These are phyloP conservation scores for Germaria angustata DNA, from an alignment of 2,888 invertebrate genomes.

Conservation along the genomic window DNA sequence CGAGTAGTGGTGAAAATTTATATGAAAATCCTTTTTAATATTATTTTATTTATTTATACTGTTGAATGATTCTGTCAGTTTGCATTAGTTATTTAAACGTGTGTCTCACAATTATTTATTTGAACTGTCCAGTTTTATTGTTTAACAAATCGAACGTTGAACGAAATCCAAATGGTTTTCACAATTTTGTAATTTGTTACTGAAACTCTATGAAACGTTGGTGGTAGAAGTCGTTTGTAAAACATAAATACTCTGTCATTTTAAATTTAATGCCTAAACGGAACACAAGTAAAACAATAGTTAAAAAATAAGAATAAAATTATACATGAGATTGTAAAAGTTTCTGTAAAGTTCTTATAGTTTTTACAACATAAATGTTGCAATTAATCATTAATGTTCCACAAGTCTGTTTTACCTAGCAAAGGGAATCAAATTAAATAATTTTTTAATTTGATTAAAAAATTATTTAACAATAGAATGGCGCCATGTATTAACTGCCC, in stretches of 20 bases:
- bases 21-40: conserved; percentile 6
- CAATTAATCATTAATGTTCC: conserved; percentile 13
- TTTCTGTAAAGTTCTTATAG: conserved; percentile 7
- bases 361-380: conserved; percentile 39
- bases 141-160: conserved; percentile 31
- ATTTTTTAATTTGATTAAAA: too few relatives aligned
- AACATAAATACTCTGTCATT: conserved; percentile 63
- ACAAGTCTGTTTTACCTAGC: not conserved
- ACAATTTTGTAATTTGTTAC: conserved; percentile 39
- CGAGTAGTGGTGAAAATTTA: not conserved
- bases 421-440: not conserved
- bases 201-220: conserved; percentile 39
- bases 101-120: conserved; percentile 4
- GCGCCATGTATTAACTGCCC: too few relatives aligned
- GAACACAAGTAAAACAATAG: not conserved
- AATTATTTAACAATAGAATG: too few relatives aligned
- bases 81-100: conserved; percentile 27
- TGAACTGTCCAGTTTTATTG: not conserved
- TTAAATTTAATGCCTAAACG: conserved; percentile 26
- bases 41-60: conserved; percentile 2
- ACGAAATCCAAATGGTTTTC: conserved; percentile 12
- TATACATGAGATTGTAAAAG: not conserved
- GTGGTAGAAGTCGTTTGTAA: conserved; percentile 55
- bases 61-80: conserved; percentile 39
- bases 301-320: not conserved